These are phyloP conservation scores for Aramus guarauna DNA, from an alignment of 2,113 vertebrate genomes.

Conservation along the genomic window DNA sequence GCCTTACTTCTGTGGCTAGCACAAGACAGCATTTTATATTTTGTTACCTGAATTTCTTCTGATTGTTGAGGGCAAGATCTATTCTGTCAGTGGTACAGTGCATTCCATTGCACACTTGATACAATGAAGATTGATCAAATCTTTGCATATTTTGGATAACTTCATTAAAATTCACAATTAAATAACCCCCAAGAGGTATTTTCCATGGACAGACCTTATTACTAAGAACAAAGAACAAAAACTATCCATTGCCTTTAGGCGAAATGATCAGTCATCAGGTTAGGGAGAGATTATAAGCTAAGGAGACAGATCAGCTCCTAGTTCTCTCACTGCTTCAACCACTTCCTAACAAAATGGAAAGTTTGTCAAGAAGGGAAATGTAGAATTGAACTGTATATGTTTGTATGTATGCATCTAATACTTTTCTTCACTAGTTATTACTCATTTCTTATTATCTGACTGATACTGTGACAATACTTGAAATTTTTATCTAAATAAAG, in stretches of 20 bases:
- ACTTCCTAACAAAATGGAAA: background rate
- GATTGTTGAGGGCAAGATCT: background rate
- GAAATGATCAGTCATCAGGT: background rate
- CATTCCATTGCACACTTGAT: background rate
- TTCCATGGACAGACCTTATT: background rate
- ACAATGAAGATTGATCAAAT: background rate
- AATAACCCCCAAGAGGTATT: background rate
- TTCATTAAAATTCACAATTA: background rate
- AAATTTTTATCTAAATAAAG: background rate
- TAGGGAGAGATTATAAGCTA: background rate
- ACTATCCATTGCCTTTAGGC: background rate
- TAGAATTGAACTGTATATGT: rapidly evolving
- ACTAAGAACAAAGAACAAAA: background rate
- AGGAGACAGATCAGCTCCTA: background rate
- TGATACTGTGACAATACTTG: background rate
- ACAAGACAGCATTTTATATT: background rate
- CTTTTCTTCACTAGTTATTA: background rate
- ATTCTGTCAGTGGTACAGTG: background rate
- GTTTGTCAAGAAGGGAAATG: background rate
- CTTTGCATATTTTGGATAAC: background rate
- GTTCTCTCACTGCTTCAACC: background rate
- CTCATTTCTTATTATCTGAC: background rate
- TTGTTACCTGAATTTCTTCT: background rate
- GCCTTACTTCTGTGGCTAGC: background rate
- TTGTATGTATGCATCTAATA: background rate